Evolutionary conservation across 2,797 vertebrate species (phyloP).

Genomic region (Orientallactaga sibirica): DNA sequence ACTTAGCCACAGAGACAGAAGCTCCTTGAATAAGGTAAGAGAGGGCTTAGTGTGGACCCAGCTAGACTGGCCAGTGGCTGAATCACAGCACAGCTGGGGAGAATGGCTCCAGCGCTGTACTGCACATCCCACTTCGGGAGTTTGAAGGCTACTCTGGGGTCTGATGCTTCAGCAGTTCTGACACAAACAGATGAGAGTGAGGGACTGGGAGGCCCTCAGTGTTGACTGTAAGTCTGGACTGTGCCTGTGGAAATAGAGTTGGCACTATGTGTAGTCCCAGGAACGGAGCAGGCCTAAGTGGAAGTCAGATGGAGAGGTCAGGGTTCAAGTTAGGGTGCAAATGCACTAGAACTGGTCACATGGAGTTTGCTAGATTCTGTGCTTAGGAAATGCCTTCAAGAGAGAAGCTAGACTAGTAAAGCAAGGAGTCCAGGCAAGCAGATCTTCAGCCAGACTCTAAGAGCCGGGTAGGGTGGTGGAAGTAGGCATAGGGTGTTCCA

Average conservation of each 20-base stretch:
- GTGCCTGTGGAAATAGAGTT: background rate
- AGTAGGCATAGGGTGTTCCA: background rate
- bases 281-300: background rate
- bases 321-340: background rate
- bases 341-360: background rate
- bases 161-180: background rate
- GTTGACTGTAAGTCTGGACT: background rate
- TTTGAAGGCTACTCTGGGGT: background rate
- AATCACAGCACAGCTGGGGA: background rate
- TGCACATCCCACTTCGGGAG: background rate
- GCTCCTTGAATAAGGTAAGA: background rate
- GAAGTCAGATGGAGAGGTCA: background rate
- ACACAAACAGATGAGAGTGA: background rate
- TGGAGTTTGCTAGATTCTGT: background rate
- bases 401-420: background rate
- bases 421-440: background rate
- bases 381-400: background rate
- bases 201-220: background rate
- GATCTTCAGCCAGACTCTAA: background rate
- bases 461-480: background rate
- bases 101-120: background rate
- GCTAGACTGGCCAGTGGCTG: too few species aligned
- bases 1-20: background rate
- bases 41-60: background rate
- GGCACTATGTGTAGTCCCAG: background rate